These are phyloP conservation scores for Sebastes baramenuke DNA, from an alignment of 2,797 vertebrate species.

Conservation along the genomic window DNA sequence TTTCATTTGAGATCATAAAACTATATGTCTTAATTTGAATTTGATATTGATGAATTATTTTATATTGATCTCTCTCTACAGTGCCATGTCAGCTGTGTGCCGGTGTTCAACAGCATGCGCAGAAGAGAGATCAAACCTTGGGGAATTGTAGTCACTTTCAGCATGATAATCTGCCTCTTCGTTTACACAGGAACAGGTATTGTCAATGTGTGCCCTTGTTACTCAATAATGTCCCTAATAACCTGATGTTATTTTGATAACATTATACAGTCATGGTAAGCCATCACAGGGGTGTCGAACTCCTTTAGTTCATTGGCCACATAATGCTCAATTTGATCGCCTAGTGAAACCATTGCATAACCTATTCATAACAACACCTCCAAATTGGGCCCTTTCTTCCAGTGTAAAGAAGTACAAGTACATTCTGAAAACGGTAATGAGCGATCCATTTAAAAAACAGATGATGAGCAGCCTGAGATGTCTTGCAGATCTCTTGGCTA, in stretches of 20 bases:
- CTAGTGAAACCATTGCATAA: too few relatives aligned
- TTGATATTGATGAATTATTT: not conserved
- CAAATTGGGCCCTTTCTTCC: too few relatives aligned
- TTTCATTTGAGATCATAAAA: slow-evolving; percentile 11
- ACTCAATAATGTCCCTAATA: not conserved
- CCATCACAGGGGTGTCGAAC: not conserved
- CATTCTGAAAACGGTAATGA: too few relatives aligned
- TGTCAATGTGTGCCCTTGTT: not conserved
- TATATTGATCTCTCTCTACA: slow-evolving; percentile 52
- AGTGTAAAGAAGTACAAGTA: too few relatives aligned
- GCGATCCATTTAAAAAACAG: too few relatives aligned
- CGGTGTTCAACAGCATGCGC: slow-evolving; percentile 97
- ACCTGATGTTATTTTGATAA: not conserved
- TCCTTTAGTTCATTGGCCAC: too few relatives aligned
- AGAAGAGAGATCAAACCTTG: slow-evolving; percentile 88
- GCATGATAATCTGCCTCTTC: slow-evolving; percentile 94
- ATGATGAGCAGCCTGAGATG: too few relatives aligned
- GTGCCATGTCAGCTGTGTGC: slow-evolving; percentile 97
- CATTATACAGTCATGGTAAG: not conserved
- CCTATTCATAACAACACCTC: too few relatives aligned
- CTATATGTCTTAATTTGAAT: not conserved
- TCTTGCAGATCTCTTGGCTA: too few relatives aligned
- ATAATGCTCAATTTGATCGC: too few relatives aligned
- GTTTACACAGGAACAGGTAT: slow-evolving; percentile 97
- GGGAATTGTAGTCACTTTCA: slow-evolving; percentile 90